Base-by-base conservation (phyloP, 2,888 invertebrate species). In the Drosophila koepferae region DNA sequence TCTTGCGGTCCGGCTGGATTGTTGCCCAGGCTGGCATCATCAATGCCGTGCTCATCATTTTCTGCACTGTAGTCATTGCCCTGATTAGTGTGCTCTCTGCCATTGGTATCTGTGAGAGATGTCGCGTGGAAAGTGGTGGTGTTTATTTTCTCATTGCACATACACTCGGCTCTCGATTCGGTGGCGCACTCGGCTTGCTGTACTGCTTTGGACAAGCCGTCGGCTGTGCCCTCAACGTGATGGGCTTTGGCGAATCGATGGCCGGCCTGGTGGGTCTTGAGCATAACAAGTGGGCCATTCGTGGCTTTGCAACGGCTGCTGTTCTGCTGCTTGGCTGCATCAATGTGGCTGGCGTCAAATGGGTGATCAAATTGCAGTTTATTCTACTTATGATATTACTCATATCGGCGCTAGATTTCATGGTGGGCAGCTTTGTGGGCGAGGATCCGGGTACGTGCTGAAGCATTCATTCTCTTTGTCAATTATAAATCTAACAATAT, bases 191-290 rank as follows among this genome's bases (percentile, higher is more conserved):
- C 51, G 99, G 99, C 48, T 94, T 99, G 84, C 94, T 99, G 23
- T 99, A 99, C 93, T 98, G 98, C 92, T 98, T 99, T 94, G 99
- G 99, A 76, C 94, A 99, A 97, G 98, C 98, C 66, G 99, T 99
- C 2, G 98, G 98, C 69, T 98, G 98, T 94, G 98, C 99, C 31
- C 94, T 99, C 69, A 98, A 99, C 94, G 98, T 99, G 12, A 95
- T 99, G 93, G 93, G 99, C 90, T 99, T 99, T 94, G 99, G 99
- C 48, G 99, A 99, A 94, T 98, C 98, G 1, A 97, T 99, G 95
- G 97, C 98, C 9, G 96, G 96, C 68, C 94, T 99, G 56, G 95
- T 98, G 38, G 95, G 96, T 12, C 93, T 95, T 16, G 94, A 95
- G 41, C 96, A 95, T 64, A 95, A 95, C 69, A 94, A 95, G 71